Percentiles rank a stretch among this genome's conserved stretches.
phyloP scores from a whole-genome alignment of 2,113 vertebrate genomes.

The Cheirogaleus medius region DNA sequence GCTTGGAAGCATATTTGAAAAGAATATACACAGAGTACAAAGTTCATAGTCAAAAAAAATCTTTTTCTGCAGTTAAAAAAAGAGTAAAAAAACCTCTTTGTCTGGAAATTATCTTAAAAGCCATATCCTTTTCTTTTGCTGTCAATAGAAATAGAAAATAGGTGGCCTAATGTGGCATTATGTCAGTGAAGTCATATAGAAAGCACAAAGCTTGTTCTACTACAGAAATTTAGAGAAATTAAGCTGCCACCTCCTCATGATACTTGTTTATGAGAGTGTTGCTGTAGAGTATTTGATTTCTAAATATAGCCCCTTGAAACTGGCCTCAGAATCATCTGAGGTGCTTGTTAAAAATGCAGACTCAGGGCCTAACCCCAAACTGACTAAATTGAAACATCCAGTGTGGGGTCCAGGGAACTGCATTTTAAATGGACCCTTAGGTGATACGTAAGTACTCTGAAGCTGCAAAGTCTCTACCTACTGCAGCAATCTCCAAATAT shows the following conservation, averaged over 20 bases:
- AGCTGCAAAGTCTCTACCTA: neutral
- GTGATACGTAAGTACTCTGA: too few relatives aligned
- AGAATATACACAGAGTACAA: neutral
- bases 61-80: neutral
- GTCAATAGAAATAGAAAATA: constrained; percentile 40
- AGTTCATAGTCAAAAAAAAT: neutral
- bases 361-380: neutral
- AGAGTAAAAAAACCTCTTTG: neutral
- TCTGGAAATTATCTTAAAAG: constrained; percentile 59
- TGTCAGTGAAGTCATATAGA: constrained; percentile 37
- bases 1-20: neutral
- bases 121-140: constrained; percentile 33
- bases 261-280: neutral
- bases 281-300: constrained; percentile 6
- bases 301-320: neutral
- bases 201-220: neutral
- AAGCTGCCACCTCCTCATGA: neutral
- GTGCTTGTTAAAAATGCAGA: neutral
- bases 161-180: constrained; percentile 31
- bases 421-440: neutral
- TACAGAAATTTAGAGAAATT: constrained; percentile 5
- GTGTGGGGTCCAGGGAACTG: neutral
- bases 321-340: neutral
- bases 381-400: neutral
- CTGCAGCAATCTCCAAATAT: neutral